Evolutionary conservation across 2,888 invertebrate genomes (phyloP).

Genomic region (Dyspetes luteomarginatus): DNA sequence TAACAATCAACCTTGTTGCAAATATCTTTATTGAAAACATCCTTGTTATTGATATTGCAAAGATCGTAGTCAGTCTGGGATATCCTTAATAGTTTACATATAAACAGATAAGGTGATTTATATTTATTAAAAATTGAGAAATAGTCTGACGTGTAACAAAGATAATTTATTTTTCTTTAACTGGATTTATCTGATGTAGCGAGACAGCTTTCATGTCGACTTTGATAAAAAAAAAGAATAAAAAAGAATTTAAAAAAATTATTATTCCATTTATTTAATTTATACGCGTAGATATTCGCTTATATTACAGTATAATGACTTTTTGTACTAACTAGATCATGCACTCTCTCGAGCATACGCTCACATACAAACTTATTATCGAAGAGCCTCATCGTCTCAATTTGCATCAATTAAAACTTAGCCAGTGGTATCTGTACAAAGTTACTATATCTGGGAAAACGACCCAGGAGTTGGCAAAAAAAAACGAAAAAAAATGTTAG

Average conservation of each 20-base stretch:
- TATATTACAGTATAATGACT: constrained; percentile 36
- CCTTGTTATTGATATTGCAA: too few relatives aligned
- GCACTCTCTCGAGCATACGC: too few relatives aligned
- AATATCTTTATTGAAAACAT: too few relatives aligned
- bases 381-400: constrained; percentile 35
- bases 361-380: not conserved
- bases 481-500: too few relatives aligned
- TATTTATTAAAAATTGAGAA: too few relatives aligned
- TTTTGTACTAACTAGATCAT: constrained; percentile 28
- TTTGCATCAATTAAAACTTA: constrained; percentile 64
- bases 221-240: constrained; percentile 42
- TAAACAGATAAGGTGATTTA: too few relatives aligned
- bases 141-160: not conserved
- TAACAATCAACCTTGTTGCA: too few relatives aligned
- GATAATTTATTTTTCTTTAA: constrained; percentile 31
- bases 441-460: constrained; percentile 40
- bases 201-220: constrained; percentile 38
- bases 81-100: too few relatives aligned
- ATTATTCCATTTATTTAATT: too few relatives aligned
- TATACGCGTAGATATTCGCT: not conserved
- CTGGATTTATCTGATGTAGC: constrained; percentile 25
- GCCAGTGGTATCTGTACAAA: constrained; percentile 27
- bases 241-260: constrained; percentile 31
- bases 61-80: too few relatives aligned
- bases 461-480: constrained; percentile 1